phyloP scores from a whole-genome alignment of 1,140 invertebrate species.

The Solen grandis region DNA sequence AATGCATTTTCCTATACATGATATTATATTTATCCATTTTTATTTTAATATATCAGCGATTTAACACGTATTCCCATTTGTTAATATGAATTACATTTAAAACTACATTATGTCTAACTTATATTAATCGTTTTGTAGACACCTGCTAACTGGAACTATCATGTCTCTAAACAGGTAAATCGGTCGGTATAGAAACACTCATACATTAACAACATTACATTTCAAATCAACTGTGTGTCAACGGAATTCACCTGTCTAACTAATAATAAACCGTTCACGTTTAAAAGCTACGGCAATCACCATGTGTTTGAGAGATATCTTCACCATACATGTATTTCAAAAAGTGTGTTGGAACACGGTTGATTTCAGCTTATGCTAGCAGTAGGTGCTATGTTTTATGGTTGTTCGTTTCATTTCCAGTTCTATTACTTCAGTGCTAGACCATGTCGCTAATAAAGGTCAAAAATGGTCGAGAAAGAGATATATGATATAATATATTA shows the following conservation, averaged over 20 bases:
- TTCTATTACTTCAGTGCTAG: no score
- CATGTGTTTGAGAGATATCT: conserved; percentile 11
- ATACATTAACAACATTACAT: not conserved
- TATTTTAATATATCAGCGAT: not conserved
- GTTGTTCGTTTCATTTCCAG: no score
- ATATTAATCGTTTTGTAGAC: conserved; percentile 19
- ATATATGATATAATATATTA: no score
- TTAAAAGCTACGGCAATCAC: not conserved
- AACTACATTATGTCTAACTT: not conserved
- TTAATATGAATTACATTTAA: no score
- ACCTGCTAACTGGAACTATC: conserved; percentile 28
- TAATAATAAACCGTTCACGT: conserved; percentile 9
- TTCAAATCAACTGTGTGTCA: not conserved
- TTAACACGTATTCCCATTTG: no score
- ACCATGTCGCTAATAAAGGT: no score
- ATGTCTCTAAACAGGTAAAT: conserved; percentile 46
- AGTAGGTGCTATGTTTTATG: no score
- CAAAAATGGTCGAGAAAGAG: no score
- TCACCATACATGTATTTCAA: no score
- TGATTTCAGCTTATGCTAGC: no score
- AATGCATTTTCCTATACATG: not conserved
- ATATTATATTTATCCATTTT: not conserved
- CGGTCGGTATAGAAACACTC: not conserved
- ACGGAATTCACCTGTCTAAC: not conserved
- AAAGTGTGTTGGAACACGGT: no score